phyloP scores from a whole-genome alignment of 2,797 vertebrate genomes.

The Anniella stebbinsi region DNA sequence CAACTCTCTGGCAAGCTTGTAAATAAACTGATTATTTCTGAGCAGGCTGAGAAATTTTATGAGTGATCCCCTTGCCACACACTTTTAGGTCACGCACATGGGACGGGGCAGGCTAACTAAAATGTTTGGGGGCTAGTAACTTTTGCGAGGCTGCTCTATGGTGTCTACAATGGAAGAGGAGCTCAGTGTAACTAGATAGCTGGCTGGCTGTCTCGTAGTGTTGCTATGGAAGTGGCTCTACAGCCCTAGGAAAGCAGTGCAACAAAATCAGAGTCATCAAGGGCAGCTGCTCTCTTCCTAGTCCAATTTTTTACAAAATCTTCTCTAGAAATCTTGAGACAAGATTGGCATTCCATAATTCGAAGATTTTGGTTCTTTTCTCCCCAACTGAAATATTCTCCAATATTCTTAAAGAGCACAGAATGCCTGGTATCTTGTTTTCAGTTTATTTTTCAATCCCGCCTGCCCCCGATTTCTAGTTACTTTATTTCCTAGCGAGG shows the following conservation, averaged over 20 bases:
- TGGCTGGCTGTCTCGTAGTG: background rate
- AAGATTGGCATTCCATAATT: background rate
- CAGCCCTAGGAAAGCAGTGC: background rate
- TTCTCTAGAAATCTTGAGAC: background rate
- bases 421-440: background rate
- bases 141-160: background rate
- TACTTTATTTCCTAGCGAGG: conserved; percentile 26
- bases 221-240: background rate
- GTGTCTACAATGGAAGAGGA: background rate
- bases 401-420: background rate
- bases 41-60: background rate
- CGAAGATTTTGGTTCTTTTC: background rate
- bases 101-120: background rate
- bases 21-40: background rate
- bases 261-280: background rate
- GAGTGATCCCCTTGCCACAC: background rate
- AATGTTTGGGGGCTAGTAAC: background rate
- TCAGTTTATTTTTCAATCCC: conserved; percentile 1
- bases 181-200: background rate
- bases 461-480: conserved; percentile 1
- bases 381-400: background rate
- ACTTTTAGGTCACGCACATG: background rate
- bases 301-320: conserved; percentile 1
- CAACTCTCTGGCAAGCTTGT: background rate
- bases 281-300: background rate